phyloP scores from a whole-genome alignment of 2,113 vertebrate species.

The Tamias sibiricus region DNA sequence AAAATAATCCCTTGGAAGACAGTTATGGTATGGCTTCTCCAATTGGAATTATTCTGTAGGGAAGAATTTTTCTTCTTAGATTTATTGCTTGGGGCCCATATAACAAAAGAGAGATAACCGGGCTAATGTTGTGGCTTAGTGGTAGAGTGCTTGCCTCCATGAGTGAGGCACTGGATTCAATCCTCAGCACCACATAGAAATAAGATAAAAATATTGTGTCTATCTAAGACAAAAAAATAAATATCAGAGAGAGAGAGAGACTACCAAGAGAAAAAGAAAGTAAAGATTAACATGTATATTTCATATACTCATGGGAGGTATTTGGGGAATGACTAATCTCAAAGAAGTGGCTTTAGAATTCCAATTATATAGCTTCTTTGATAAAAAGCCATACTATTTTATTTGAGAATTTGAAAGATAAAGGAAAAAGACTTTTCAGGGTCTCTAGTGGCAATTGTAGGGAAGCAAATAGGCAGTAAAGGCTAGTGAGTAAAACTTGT shows the following conservation, averaged over 20 bases:
- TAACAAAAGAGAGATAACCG: not conserved
- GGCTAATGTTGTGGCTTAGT: no score
- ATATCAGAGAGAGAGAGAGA: no score
- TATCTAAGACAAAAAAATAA: no score
- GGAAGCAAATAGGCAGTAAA: not conserved
- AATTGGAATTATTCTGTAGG: accelerated
- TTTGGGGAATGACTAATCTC: not conserved
- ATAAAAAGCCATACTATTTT: not conserved
- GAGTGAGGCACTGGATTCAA: no score
- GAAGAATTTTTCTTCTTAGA: not conserved
- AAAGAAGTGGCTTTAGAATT: not conserved
- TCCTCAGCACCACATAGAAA: no score
- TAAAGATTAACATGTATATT: not conserved
- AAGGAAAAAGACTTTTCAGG: not conserved
- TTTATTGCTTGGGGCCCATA: not conserved
- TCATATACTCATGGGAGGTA: not conserved
- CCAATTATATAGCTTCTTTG: not conserved
- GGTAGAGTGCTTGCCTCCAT: no score
- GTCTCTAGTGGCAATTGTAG: not conserved
- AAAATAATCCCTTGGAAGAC: constrained; percentile 46
- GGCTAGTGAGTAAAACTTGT: not conserved
- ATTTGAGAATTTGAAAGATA: not conserved
- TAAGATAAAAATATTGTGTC: no score
- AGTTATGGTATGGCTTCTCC: constrained; percentile 76
- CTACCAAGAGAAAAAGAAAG: not conserved